Evolutionary conservation across 2,113 vertebrate genomes (phyloP).

Genomic region (Lasiurus borealis): DNA sequence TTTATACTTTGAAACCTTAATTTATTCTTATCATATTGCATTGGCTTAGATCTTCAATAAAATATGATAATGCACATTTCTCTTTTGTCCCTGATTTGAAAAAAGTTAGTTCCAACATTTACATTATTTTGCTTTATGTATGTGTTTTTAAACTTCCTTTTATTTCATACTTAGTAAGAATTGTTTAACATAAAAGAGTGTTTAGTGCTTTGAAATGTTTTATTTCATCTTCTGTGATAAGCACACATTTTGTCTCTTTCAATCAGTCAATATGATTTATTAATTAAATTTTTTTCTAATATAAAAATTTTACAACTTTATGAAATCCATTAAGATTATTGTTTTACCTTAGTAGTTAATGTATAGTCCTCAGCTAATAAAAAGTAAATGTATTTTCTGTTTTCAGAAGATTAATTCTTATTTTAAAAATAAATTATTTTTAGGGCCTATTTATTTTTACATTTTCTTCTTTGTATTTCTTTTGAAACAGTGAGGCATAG

Average conservation of each 20-base stretch:
- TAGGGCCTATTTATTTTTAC: neutral
- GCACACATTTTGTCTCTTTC: neutral
- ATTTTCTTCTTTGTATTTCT: neutral
- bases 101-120: neutral
- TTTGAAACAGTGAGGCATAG: neutral
- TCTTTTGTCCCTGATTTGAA: neutral
- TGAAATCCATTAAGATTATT: neutral
- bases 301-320: neutral
- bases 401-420: neutral
- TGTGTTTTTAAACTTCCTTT: neutral
- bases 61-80: neutral
- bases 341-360: neutral
- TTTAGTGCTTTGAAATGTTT: neutral
- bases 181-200: neutral
- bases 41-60: neutral
- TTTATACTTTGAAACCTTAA: neutral
- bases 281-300: neutral
- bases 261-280: neutral
- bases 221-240: neutral
- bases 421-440: neutral
- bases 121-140: neutral
- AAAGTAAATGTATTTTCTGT: neutral
- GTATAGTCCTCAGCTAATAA: neutral
- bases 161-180: neutral
- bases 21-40: constrained; percentile 23